Conservation (phyloP, 2,797 vertebrate genomes). For the Gymnothorax javanicus region DNA sequence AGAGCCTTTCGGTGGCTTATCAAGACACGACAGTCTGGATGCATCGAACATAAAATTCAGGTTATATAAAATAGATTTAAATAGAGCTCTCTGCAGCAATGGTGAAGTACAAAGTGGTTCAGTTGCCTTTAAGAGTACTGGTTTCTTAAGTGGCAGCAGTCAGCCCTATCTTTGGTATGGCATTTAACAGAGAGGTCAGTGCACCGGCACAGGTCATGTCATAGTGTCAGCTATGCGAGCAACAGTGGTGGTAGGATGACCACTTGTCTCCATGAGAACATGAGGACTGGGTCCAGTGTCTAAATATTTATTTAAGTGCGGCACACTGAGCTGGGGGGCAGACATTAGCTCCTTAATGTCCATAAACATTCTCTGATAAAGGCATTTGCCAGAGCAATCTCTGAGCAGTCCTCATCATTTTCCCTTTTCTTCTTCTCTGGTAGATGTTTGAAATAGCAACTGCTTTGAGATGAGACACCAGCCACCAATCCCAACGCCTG, state of each 20-base stretch:
- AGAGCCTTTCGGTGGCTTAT: not conserved
- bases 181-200: not conserved
- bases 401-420: slow-evolving; percentile 42
- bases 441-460: slow-evolving; percentile 30
- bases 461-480: slow-evolving; percentile 17
- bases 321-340: slow-evolving; percentile 59
- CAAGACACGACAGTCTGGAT: not conserved
- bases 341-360: slow-evolving; percentile 73
- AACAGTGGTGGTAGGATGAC: slow-evolving; percentile 8
- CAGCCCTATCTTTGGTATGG: not conserved
- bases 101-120: not conserved
- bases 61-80: not conserved
- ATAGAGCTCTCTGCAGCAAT: not conserved
- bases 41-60: not conserved
- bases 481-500: not conserved
- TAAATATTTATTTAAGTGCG: slow-evolving; percentile 75
- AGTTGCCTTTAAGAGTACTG: not conserved
- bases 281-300: slow-evolving; percentile 52
- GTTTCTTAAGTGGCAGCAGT: not conserved
- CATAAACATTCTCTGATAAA: slow-evolving; percentile 72
- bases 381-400: slow-evolving; percentile 58
- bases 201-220: not conserved
- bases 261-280: not conserved
- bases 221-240: not conserved
- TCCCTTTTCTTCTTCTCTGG: slow-evolving; percentile 8